Base-by-base conservation (phyloP, 2,888 invertebrate genomes). In the Parnassius glacialis region DNA sequence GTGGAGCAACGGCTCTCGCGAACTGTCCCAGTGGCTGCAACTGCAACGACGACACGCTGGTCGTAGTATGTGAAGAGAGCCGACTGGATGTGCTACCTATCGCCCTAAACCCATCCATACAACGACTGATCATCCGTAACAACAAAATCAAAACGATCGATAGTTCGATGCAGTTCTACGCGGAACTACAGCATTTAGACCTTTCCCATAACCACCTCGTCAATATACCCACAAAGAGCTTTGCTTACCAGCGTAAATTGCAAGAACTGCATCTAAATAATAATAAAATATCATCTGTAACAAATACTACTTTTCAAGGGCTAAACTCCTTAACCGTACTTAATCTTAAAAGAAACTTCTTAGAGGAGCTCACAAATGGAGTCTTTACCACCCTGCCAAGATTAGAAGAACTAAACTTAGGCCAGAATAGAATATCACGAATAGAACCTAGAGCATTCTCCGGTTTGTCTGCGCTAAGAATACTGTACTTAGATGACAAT, bases 21-120 rank as follows among this genome's bases (percentile, higher is more conserved):
- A 95, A 96, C 87, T 98, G 97, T 79, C 97, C 97, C n/a, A 93
- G 89, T 66, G 96, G 95, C 70, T 98, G 98, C 87, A 94, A 92
- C 81, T 98, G 98, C 91, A 96, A 97, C 87, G 97, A 98, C 79
- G 97, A 97, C 69, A 97, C 95, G 10, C 94, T 96, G 70, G 95
- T 96, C 63, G 97, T 97, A 56, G 94, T 95, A 70, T 98, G 97
- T 87, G 95, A 96, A 73, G 95, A 95, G 79, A 96, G 96, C 78
- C 95, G 95, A 70, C 92, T 98, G 65, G 97, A 97, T 87, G 96
- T 97, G 60, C 94, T 98, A 66, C 97, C 97, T 65, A 97, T 97
- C 75, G 96, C 97, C 2, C 92, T 98, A 67, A 98, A 98, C 89
- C 98, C 98, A 50, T 96, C 96, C 74, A 96, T 97, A 67, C 96